These are phyloP conservation scores for Nematolebias whitei DNA, from an alignment of 2,113 vertebrate genomes.

Conservation along the genomic window DNA sequence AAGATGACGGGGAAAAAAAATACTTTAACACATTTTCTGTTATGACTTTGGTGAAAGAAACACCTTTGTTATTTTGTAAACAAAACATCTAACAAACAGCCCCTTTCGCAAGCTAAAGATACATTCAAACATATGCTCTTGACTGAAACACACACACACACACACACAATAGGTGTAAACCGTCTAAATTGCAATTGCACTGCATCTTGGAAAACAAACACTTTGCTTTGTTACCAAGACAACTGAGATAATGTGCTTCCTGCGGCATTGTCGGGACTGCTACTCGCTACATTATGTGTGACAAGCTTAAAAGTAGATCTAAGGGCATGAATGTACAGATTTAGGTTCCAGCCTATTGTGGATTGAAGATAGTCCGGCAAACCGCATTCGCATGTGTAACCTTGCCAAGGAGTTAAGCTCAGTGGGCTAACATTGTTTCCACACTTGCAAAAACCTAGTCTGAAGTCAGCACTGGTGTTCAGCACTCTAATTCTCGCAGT, in stretches of 20 bases:
- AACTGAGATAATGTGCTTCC: constrained; percentile 83
- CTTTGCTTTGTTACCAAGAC: constrained; percentile 85
- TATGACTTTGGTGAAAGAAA: constrained; percentile 77
- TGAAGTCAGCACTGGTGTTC: constrained; percentile 56
- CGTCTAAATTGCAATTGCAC: constrained; percentile 81
- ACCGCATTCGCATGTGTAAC: constrained; percentile 59
- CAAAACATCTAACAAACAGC: constrained; percentile 81
- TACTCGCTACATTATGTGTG: constrained; percentile 73
- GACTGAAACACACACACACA: constrained; percentile 35
- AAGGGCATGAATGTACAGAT: constrained; percentile 57
- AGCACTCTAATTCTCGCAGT: constrained; percentile 64
- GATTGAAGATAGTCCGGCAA: constrained; percentile 67
- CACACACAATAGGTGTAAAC: constrained; percentile 82
- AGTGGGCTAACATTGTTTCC: constrained; percentile 55
- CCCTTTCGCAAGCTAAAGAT: constrained; percentile 78
- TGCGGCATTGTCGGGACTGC: constrained; percentile 70
- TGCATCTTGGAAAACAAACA: constrained; percentile 84
- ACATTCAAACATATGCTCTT: constrained; percentile 83
- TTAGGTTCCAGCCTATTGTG: constrained; percentile 43
- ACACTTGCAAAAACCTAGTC: constrained; percentile 48
- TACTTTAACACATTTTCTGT: constrained; percentile 79
- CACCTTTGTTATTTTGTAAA: constrained; percentile 81
- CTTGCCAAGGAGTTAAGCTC: constrained; percentile 69
- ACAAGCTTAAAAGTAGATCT: constrained; percentile 74
- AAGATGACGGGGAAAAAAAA: constrained; percentile 56